Conservation (phyloP, 2,113 vertebrate species). For the Phylloscopus trochilus region DNA sequence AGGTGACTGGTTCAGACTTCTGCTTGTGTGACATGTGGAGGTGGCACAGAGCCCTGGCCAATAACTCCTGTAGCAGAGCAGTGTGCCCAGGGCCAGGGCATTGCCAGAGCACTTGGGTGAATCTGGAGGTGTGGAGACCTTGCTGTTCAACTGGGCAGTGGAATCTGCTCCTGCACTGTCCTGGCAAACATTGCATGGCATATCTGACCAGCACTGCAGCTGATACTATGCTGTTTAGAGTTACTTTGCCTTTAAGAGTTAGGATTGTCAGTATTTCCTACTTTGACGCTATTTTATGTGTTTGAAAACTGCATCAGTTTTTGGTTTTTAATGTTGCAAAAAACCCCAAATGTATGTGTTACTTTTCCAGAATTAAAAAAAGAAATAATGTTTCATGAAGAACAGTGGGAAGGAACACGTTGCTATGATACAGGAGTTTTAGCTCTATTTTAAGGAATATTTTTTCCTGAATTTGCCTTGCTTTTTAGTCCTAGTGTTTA, state of each 20-base stretch:
- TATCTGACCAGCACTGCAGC: not conserved
- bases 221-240: rapidly evolving
- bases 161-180: not conserved
- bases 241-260: not conserved
- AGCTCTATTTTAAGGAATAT: not conserved
- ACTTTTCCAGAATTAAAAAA: not conserved
- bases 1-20: not conserved
- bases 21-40: not conserved
- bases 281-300: not conserved
- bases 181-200: rapidly evolving
- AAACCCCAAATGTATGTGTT: rapidly evolving
- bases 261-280: not conserved
- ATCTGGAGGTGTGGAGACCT: not conserved
- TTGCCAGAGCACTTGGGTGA: not conserved
- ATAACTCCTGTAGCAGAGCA: not conserved
- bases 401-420: not conserved
- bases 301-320: not conserved
- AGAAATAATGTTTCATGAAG: not conserved
- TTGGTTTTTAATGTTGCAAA: not conserved
- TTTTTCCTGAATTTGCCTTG: not conserved
- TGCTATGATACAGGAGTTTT: not conserved
- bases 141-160: rapidly evolving
- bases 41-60: not conserved
- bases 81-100: not conserved
- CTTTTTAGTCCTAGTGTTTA: not conserved